Evolutionary conservation across 1,140 invertebrate genomes (phyloP).

Genomic region (Conus betulinus): DNA sequence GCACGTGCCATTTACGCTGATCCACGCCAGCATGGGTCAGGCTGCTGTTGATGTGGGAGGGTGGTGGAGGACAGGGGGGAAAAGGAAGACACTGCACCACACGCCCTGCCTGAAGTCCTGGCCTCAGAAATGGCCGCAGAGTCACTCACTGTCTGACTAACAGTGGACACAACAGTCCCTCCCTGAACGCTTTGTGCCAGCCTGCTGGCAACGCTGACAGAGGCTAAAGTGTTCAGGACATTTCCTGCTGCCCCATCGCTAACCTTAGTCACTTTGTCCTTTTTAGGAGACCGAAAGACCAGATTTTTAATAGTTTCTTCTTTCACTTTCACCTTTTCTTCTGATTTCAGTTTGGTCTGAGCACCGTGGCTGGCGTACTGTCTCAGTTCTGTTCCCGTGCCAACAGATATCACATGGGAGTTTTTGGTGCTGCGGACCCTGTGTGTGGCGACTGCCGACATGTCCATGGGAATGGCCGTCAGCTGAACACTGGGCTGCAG

Average conservation of each 20-base stretch:
- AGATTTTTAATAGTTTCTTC: not conserved
- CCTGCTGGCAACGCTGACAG: not conserved
- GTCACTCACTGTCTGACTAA: too few species aligned
- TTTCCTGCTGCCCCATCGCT: not conserved
- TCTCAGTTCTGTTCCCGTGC: constrained; percentile 24
- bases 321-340: not conserved
- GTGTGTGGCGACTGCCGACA: not conserved
- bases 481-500: not conserved
- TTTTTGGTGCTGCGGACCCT: not conserved
- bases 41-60: not conserved
- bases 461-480: not conserved
- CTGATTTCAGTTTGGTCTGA: constrained; percentile 3
- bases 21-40: not conserved
- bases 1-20: not conserved
- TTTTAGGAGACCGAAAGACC: not conserved
- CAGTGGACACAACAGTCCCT: not conserved
- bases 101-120: not conserved
- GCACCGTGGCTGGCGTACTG: constrained; percentile 26
- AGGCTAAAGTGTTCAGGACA: not conserved
- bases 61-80: not conserved
- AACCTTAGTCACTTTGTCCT: not conserved
- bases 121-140: not conserved
- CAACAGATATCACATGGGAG: constrained; percentile 5
- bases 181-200: not conserved
- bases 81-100: not conserved